These are phyloP conservation scores for Strigamia maritima DNA, from an alignment of 2,888 invertebrate genomes.

Conservation along the genomic window DNA sequence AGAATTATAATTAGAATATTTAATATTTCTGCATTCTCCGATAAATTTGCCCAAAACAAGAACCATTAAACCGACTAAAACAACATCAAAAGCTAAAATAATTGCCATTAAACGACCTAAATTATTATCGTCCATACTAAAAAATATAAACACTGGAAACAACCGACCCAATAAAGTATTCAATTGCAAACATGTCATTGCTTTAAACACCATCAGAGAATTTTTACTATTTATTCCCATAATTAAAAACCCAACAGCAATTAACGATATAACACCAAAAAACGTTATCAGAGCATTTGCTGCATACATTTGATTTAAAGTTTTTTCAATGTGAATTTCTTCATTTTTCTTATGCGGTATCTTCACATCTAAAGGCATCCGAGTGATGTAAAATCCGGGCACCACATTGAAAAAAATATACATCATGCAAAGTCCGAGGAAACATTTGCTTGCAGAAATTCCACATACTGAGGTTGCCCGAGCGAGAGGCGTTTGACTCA, in stretches of 20 bases:
- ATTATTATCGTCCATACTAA: not conserved
- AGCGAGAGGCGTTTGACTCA: not conserved
- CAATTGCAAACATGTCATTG: not conserved
- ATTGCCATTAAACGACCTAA: not conserved
- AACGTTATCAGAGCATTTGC: not conserved
- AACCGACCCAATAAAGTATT: not conserved
- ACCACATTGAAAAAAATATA: not conserved
- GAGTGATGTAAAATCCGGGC: not conserved
- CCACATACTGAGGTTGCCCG: not conserved
- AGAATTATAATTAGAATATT: not conserved
- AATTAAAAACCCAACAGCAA: not conserved
- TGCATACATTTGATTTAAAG: not conserved
- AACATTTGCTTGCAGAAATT: not conserved
- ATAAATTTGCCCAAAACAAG: not conserved
- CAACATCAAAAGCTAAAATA: not conserved
- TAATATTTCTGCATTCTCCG: conserved; percentile 2
- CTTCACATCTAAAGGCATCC: not conserved
- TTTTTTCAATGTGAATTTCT: not conserved
- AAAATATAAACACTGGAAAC: not conserved
- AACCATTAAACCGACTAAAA: not conserved
- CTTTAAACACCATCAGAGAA: not conserved
- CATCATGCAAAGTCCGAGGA: not conserved
- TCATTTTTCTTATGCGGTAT: not conserved
- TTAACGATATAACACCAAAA: not conserved
- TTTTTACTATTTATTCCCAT: not conserved